Evolutionary conservation across 2,888 invertebrate species (phyloP), one percentile per base, ranked within the genome.

Genomic region (Coleophora deauratella): DNA sequence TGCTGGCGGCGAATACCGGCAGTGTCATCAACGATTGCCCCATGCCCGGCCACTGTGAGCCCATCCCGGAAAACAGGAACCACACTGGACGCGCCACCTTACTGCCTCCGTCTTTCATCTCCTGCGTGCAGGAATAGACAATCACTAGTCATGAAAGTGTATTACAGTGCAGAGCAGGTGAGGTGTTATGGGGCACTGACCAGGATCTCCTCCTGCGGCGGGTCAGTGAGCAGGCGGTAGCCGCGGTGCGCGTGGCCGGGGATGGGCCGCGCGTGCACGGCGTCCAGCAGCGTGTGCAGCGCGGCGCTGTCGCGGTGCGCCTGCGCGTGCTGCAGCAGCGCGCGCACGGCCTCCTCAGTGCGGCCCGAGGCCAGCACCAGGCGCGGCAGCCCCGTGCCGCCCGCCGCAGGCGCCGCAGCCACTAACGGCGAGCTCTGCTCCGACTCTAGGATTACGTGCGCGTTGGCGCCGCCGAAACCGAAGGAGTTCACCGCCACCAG

Each of bases 21-120:
- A 99, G 85, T 47, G 87, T 79, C 91, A 98, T 91, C 52, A 99
- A 87, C 44, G 92, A 89, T 64, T 91, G 91, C n/a, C 92, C 98
- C 98, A 99, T 99, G 59, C 96, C 96, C 37, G 94, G 89, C 98
- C 98, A 99, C n/a, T n/a, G n/a, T n/a, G n/a, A n/a, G n/a, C n/a
- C n/a, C n/a, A n/a, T n/a, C n/a, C n/a, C n/a, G n/a, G 97, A 93
- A 84, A 97, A 99, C 49, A 99, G 90, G 76, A 91, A 98, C 96
- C 98, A 99, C 41, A 98, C 81, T 1, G 98, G 96, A 10, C 94
- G 89, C 48, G 89, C 88, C 33, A 92, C 91, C 10, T 87, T 82
- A n/a, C n/a, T n/a, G n/a, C n/a, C n/a, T 9, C 77, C 69, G 42
- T 67, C 62, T 49, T 72, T 71, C 58, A 62, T 13, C 50, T 76